A percentile compares a stretch with the other conserved stretches of the same genome.
phyloP scores from a whole-genome alignment of 2,888 invertebrate species.

The Halocaridina rubra region DNA sequence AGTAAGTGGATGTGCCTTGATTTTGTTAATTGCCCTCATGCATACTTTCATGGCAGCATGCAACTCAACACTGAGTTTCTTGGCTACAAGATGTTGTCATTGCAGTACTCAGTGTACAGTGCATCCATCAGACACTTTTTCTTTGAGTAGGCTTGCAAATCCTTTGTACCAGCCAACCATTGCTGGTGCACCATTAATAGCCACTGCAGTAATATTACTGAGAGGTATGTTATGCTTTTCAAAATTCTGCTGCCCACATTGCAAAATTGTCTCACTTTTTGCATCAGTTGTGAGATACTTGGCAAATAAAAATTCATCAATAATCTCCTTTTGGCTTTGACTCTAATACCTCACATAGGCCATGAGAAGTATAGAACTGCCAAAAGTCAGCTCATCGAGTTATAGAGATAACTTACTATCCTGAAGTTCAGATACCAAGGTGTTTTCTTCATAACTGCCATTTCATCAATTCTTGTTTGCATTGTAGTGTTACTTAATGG shows the following conservation, averaged over 20 bases:
- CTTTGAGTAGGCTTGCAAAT: not conserved
- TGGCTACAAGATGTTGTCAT: not conserved
- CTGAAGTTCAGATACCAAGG: not conserved
- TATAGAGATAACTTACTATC: not conserved
- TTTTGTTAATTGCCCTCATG: not conserved
- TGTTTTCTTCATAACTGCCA: not conserved
- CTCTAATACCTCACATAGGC: not conserved
- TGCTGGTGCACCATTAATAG: not conserved
- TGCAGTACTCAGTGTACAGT: not conserved
- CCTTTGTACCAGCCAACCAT: not conserved
- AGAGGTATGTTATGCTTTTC: too few relatives aligned
- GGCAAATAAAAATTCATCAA: not conserved
- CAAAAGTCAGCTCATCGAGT: not conserved
- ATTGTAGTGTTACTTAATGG: not conserved
- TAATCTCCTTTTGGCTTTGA: not conserved
- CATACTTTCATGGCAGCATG: not conserved
- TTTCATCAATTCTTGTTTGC: not conserved
- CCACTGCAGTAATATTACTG: not conserved
- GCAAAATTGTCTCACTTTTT: not conserved
- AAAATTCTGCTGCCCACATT: too few relatives aligned
- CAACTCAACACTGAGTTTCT: not conserved
- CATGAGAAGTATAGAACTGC: conserved; percentile 24
- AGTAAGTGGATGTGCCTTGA: not conserved
- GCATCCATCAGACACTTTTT: not conserved
- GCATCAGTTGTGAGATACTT: not conserved